Conservation (phyloP, 1,140 invertebrate genomes). For the Drosophila murphyi region DNA sequence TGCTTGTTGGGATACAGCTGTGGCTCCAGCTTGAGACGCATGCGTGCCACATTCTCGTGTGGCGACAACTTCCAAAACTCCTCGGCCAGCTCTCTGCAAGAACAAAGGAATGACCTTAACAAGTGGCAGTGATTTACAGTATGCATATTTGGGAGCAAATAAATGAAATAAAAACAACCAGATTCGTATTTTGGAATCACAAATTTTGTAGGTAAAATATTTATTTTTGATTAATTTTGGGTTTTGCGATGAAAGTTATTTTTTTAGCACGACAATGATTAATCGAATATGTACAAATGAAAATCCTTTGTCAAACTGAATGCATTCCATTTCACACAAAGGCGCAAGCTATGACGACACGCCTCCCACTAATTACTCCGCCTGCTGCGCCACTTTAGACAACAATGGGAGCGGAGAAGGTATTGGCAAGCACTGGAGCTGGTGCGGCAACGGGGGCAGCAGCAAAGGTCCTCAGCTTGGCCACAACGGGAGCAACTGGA, state of each 20-base stretch:
- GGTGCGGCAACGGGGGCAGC: constrained; percentile 62
- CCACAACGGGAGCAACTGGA: constrained; percentile 70
- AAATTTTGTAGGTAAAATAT: constrained; percentile 40
- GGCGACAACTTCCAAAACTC: constrained; percentile 87
- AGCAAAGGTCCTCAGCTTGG: constrained; percentile 57
- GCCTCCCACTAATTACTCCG: background rate
- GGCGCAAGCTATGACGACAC: constrained; percentile 19
- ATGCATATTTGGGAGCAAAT: background rate
- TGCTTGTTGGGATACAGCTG: constrained; percentile 86
- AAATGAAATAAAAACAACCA: background rate
- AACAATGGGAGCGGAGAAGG: constrained; percentile 68
- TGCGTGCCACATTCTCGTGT: constrained; percentile 88
- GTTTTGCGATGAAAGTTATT: constrained; percentile 74
- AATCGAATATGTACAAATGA: constrained; percentile 84
- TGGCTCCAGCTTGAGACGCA: constrained; percentile 87
- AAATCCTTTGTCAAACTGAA: constrained; percentile 69
- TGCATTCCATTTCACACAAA: constrained; percentile 25
- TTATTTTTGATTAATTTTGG: constrained; percentile 59
- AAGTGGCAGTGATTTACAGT: background rate
- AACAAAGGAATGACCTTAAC: background rate
- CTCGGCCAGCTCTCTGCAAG: constrained; percentile 69
- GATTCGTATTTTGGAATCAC: constrained; percentile 20
- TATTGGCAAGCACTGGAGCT: constrained; percentile 68
- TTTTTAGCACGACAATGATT: constrained; percentile 79
- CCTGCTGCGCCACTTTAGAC: constrained; percentile 43